A percentile compares a stretch with the other conserved stretches of the same genome.
phyloP scores from a whole-genome alignment of 2,888 invertebrate species.

The Alviniconcha strummeri region DNA sequence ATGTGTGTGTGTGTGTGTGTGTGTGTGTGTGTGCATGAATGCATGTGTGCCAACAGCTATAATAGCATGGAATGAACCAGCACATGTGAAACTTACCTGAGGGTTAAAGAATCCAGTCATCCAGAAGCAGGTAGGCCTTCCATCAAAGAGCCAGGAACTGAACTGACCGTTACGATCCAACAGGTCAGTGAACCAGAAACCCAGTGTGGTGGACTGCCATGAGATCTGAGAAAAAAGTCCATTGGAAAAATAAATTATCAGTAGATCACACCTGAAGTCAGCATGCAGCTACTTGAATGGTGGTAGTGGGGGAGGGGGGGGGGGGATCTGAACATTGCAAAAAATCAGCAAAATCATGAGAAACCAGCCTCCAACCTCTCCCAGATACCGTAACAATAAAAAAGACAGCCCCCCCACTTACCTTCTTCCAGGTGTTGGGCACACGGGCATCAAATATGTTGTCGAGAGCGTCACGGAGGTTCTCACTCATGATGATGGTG shows the following conservation, averaged over 20 bases:
- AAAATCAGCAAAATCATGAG: no score
- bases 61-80: neutral
- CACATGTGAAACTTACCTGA: conserved; percentile 79
- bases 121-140: conserved; percentile 93
- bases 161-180: conserved; percentile 94
- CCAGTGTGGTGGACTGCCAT: conserved; percentile 97
- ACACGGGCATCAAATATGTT: conserved; percentile 98
- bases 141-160: conserved; percentile 85
- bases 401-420: conserved; percentile 60
- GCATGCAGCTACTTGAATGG: no score
- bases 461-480: conserved; percentile 89
- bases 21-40: no score
- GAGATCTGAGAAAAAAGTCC: conserved; percentile 81
- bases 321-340: no score
- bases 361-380: no score
- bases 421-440: conserved; percentile 93
- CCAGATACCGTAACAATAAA: no score
- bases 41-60: no score
- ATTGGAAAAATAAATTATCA: no score
- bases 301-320: no score
- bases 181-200: conserved; percentile 99
- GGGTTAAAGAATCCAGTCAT: conserved; percentile 99
- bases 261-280: no score
- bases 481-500: conserved; percentile 97
- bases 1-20: no score